phyloP scores from a whole-genome alignment of 2,113 vertebrate genomes.

The Calidris pygmaea region DNA sequence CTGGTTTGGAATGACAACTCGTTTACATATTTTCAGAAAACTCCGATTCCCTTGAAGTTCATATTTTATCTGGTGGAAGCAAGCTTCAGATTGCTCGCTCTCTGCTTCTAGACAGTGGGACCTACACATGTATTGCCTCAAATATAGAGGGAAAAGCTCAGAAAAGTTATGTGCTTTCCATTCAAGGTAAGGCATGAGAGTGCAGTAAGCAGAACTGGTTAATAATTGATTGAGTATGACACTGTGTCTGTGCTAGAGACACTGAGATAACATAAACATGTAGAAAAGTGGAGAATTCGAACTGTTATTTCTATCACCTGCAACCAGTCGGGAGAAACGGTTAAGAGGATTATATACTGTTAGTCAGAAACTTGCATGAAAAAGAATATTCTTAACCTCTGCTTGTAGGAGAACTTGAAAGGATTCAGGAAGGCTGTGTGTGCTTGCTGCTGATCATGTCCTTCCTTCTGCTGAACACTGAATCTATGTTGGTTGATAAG shows the following conservation, averaged over 20 bases:
- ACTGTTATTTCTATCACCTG: neutral
- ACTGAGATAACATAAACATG: neutral
- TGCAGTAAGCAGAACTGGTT: neutral
- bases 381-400: neutral
- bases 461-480: neutral
- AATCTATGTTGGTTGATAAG: neutral
- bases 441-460: neutral
- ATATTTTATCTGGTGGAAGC: constrained; percentile 90
- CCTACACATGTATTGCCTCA: constrained; percentile 88
- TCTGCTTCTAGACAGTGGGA: constrained; percentile 84
- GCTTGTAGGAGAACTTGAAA: neutral
- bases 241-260: neutral
- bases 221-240: neutral
- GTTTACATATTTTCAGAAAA: constrained; percentile 76
- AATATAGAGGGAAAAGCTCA: constrained; percentile 88
- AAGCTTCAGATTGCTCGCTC: constrained; percentile 91
- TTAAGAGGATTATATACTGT: neutral
- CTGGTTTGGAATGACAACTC: neutral
- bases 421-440: rapidly evolving
- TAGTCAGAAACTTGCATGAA: neutral
- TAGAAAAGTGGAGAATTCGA: neutral
- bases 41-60: constrained; percentile 86
- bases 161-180: constrained; percentile 87
- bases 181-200: constrained; percentile 80
- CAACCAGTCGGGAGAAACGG: neutral